These are phyloP conservation scores for Danio aesculapii DNA, from an alignment of 2,797 vertebrate species.

Conservation along the genomic window DNA sequence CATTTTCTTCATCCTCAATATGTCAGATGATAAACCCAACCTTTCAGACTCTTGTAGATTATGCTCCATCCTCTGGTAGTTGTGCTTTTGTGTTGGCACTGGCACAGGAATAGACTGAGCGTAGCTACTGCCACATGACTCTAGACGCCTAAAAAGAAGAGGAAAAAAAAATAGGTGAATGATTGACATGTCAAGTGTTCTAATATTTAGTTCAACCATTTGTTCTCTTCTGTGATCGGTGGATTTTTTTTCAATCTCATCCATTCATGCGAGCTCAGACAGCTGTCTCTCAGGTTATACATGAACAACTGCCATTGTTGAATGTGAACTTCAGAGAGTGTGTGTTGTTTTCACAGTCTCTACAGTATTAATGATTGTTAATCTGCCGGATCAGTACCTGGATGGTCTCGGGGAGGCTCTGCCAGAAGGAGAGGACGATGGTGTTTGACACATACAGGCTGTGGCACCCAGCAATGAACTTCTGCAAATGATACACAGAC, in stretches of 20 bases:
- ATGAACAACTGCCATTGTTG: conserved; percentile 23
- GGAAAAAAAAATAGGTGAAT: conserved; percentile 15
- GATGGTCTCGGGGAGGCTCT: conserved; percentile 80
- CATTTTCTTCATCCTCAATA: background rate
- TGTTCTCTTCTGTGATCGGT: conserved; percentile 14
- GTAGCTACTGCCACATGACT: conserved; percentile 76
- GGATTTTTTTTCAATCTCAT: conserved; percentile 10
- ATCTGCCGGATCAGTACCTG: conserved; percentile 71
- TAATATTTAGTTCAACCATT: conserved; percentile 21
- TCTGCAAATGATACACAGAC: conserved; percentile 67
- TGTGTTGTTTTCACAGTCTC: background rate
- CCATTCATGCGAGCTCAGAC: background rate
- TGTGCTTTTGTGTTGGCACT: conserved; percentile 93
- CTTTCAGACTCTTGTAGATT: conserved; percentile 82
- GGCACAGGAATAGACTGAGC: conserved; percentile 90
- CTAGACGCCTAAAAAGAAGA: conserved; percentile 73
- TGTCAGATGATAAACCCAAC: conserved; percentile 65
- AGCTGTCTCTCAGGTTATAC: conserved; percentile 14
- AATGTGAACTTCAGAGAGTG: conserved; percentile 3
- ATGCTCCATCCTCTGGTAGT: conserved; percentile 93
- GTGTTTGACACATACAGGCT: conserved; percentile 80
- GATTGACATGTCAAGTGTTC: background rate
- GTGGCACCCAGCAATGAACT: conserved; percentile 80
- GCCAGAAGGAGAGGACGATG: conserved; percentile 80
- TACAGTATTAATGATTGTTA: background rate